These are phyloP conservation scores for Ctenomys sociabilis DNA, from an alignment of 2,113 vertebrate species.

Conservation along the genomic window DNA sequence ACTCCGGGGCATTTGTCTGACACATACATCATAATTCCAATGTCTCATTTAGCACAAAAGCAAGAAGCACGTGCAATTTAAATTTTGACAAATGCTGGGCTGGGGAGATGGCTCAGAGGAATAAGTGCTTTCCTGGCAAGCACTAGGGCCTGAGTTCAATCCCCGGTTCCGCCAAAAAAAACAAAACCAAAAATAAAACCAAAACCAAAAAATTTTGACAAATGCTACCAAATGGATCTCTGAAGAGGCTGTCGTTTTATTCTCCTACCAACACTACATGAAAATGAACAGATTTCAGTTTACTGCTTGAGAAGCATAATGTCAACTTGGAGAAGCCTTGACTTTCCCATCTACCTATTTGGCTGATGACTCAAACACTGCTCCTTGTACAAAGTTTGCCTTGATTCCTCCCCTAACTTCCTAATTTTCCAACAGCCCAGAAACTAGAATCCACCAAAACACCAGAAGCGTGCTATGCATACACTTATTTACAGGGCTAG, in stretches of 20 bases:
- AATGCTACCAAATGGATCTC: slow-evolving; percentile 46
- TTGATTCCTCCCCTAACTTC: neutral
- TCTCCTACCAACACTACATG: neutral
- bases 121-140: too few species aligned
- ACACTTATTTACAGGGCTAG: neutral
- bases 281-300: slow-evolving; percentile 48
- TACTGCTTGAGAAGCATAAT: slow-evolving; percentile 6
- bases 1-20: neutral
- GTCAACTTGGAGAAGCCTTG: neutral
- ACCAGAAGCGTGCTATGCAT: rapidly evolving
- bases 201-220: slow-evolving; percentile 43
- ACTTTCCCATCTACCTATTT: neutral
- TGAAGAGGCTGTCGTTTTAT: slow-evolving; percentile 11
- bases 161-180: too few species aligned
- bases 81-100: slow-evolving; percentile 48
- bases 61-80: neutral
- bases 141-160: too few species aligned
- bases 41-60: neutral
- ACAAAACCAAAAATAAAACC: too few species aligned
- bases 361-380: neutral
- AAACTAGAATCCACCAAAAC: neutral
- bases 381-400: neutral
- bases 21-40: neutral
- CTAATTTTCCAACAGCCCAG: neutral
- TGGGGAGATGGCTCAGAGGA: too few species aligned